Evolutionary conservation across 2,888 invertebrate genomes (phyloP).

Genomic region (Pterostichus niger): DNA sequence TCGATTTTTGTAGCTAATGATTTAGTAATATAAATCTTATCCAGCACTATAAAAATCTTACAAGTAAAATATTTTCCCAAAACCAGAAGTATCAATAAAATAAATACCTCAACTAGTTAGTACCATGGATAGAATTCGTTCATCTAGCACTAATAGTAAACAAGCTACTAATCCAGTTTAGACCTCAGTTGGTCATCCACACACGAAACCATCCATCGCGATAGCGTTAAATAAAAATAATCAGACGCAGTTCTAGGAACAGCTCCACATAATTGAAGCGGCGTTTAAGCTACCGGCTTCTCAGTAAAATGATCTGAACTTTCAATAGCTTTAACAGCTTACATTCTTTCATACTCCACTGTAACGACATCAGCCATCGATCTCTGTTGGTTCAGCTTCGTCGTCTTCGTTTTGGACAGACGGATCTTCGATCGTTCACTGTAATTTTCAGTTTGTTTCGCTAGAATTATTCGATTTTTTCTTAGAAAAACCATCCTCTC

Average conservation of each 20-base stretch:
- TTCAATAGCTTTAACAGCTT: conserved; percentile 59
- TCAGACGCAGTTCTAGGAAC: conserved; percentile 56
- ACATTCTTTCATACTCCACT: conserved; percentile 59
- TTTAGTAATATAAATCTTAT: too few species aligned
- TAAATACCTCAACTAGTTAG: neutral
- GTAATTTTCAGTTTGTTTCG: conserved; percentile 60
- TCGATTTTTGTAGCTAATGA: too few species aligned
- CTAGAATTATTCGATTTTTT: conserved; percentile 60
- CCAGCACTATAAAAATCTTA: too few species aligned
- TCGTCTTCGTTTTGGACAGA: neutral
- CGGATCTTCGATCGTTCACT: conserved; percentile 42
- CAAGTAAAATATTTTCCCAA: neutral
- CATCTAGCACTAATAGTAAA: neutral
- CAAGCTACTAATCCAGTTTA: conserved; percentile 9
- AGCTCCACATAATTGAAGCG: conserved; percentile 59
- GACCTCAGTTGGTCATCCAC: neutral
- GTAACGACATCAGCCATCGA: conserved; percentile 40
- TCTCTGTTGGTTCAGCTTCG: conserved; percentile 43
- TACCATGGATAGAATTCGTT: neutral
- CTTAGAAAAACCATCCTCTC: conserved; percentile 34
- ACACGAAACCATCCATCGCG: conserved; percentile 1
- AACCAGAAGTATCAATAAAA: conserved; percentile 1
- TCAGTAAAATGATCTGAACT: conserved; percentile 65
- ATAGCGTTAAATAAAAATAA: conserved; percentile 64
- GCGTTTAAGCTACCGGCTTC: conserved; percentile 59